These are phyloP conservation scores for Trichonephila clavipes DNA, from an alignment of 1,140 invertebrate species.

Conservation along the genomic window DNA sequence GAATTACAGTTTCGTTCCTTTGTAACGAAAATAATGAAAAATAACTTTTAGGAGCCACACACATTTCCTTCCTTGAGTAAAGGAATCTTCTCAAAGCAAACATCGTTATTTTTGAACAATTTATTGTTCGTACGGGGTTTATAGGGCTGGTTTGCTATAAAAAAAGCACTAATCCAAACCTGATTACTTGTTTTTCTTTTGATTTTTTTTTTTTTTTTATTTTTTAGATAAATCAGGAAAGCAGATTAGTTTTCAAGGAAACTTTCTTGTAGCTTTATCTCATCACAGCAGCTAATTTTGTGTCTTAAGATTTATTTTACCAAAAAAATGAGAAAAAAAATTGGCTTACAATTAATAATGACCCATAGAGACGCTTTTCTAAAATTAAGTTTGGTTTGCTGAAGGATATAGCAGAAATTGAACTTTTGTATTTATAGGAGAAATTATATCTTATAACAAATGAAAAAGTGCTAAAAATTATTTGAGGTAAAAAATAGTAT, in stretches of 20 bases:
- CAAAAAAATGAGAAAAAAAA: neutral
- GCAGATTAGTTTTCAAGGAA: neutral
- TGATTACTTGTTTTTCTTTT: conserved; percentile 11
- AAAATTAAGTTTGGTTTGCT: neutral
- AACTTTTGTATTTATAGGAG: no score
- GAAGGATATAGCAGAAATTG: neutral
- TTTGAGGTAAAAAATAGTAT: no score
- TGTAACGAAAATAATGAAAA: conserved; percentile 29
- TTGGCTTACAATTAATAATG: neutral
- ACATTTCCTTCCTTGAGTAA: neutral
- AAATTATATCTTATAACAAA: no score
- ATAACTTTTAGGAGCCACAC: neutral
- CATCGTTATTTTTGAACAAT: conserved; percentile 25
- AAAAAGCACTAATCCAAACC: neutral
- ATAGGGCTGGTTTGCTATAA: neutral
- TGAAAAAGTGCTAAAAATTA: no score
- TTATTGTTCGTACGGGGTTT: neutral
- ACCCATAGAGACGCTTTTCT: neutral
- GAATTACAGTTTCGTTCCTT: neutral
- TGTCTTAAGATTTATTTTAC: neutral
- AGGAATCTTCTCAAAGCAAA: neutral
- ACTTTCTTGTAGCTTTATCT: neutral
- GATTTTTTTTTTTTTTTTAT: neutral
- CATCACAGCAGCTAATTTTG: neutral
- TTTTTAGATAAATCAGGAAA: neutral